Conservation (phyloP, 2,113 vertebrate species). For the Typhlomys cinereus region DNA sequence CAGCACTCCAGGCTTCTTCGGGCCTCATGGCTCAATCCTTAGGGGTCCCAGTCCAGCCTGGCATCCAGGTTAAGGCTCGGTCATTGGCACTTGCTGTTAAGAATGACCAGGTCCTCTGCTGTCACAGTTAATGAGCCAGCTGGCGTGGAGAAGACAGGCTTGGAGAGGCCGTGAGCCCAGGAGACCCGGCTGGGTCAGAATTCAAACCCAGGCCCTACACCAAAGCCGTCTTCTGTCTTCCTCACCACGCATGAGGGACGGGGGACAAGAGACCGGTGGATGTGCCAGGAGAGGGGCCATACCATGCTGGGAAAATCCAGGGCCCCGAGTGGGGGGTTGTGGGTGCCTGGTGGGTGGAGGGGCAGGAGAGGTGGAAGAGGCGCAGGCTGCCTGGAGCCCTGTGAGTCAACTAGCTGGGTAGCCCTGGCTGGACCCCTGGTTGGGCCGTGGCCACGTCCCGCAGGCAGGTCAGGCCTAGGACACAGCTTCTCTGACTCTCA, state of each 20-base stretch:
- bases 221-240: neutral
- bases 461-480: neutral
- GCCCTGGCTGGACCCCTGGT: too few species aligned
- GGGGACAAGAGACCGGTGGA: neutral
- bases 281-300: neutral
- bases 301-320: neutral
- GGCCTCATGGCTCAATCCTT: neutral
- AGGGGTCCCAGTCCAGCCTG: rapidly evolving
- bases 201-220: neutral
- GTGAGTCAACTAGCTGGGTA: too few species aligned
- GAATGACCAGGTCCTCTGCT: neutral
- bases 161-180: neutral
- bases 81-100: neutral
- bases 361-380: neutral
- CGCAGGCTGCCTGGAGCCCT: rapidly evolving
- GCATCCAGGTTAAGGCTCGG: neutral
- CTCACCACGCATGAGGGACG: neutral
- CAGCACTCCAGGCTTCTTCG: neutral
- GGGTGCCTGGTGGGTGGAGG: neutral
- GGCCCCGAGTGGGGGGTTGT: rapidly evolving
- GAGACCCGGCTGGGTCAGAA: neutral
- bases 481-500: too few species aligned
- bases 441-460: neutral
- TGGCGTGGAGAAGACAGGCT: neutral
- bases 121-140: neutral